Evolutionary conservation across 2,888 invertebrate species (phyloP).

Genomic region (Tenthredo amoena): DNA sequence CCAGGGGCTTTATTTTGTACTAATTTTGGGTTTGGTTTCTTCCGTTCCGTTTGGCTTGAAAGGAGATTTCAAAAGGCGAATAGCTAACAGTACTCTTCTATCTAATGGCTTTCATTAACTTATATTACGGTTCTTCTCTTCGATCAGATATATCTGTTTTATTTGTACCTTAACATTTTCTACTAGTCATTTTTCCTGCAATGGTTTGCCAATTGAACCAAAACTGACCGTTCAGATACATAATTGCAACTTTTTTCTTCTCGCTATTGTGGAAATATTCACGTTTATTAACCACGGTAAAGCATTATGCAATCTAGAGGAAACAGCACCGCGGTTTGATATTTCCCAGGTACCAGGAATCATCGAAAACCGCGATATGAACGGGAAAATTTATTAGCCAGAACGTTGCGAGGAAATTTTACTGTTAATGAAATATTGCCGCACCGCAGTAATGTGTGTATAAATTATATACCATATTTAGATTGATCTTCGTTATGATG

Average conservation of each 20-base stretch:
- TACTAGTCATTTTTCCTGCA: neutral
- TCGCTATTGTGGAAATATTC: neutral
- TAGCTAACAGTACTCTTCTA: neutral
- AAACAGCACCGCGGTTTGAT: neutral
- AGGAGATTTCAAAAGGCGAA: neutral
- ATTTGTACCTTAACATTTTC: neutral
- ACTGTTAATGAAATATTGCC: neutral
- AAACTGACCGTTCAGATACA: neutral
- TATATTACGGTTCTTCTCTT: neutral
- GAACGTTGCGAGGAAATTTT: neutral
- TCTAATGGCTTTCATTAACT: neutral
- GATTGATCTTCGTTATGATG: neutral
- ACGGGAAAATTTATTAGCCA: neutral
- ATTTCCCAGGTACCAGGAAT: neutral
- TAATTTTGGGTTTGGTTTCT: slow-evolving; percentile 23
- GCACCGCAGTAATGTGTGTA: neutral
- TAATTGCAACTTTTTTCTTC: neutral
- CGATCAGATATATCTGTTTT: neutral
- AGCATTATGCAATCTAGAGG: neutral
- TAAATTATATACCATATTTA: neutral
- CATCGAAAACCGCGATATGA: neutral
- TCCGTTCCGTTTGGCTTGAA: neutral
- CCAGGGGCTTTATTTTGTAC: slow-evolving; percentile 12
- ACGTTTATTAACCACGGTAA: neutral
- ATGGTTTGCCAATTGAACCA: neutral